These are phyloP conservation scores for Oncorhynchus masou DNA, from an alignment of 2,113 vertebrate genomes.

Conservation along the genomic window DNA sequence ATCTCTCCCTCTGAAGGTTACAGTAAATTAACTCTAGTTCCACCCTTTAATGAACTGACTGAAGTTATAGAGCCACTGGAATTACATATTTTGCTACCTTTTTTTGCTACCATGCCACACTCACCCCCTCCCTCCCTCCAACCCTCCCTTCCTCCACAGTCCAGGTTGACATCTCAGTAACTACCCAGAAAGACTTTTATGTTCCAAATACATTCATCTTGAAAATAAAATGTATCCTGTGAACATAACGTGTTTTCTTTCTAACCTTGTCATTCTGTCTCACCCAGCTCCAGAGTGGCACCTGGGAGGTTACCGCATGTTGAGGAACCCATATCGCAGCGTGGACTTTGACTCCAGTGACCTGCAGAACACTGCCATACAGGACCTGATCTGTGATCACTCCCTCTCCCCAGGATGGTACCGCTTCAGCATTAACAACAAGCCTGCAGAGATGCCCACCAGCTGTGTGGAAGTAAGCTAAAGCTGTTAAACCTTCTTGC, in stretches of 20 bases:
- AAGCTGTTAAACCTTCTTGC: background rate
- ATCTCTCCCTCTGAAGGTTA: constrained; percentile 23
- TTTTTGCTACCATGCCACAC: background rate
- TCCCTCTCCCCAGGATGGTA: constrained; percentile 71
- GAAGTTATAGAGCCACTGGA: constrained; percentile 13
- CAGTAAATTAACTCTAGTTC: constrained; percentile 19
- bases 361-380: constrained; percentile 75
- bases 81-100: background rate
- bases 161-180: background rate
- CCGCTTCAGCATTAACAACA: constrained; percentile 70
- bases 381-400: constrained; percentile 77
- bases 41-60: constrained; percentile 5
- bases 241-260: background rate
- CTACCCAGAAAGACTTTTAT: background rate
- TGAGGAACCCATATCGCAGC: constrained; percentile 65
- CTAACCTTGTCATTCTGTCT: background rate
- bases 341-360: constrained; percentile 75
- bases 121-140: background rate
- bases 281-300: constrained; percentile 70
- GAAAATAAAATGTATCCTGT: background rate
- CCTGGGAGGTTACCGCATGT: constrained; percentile 57
- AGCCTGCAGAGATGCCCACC: constrained; percentile 75
- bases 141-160: background rate
- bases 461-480: constrained; percentile 71
- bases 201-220: background rate